Conservation (phyloP, 2,888 invertebrate species). For the Ornithoptera alexandrae region DNA sequence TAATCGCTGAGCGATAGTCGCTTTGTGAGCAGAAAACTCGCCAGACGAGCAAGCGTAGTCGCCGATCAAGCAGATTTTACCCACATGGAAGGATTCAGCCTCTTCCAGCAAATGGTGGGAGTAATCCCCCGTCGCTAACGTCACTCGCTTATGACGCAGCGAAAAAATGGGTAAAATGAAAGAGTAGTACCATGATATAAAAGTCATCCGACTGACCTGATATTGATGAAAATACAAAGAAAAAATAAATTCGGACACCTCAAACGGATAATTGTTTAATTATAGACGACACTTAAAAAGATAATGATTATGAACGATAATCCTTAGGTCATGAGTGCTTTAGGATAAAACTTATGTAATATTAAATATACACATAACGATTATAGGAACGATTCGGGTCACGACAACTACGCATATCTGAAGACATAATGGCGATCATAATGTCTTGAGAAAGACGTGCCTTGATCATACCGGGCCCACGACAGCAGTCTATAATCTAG, state of each 20-base stretch:
- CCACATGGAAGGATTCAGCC: too few species aligned
- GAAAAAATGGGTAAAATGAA: too few species aligned
- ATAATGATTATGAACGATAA: not conserved
- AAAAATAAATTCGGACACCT: not conserved
- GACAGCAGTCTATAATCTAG: not conserved
- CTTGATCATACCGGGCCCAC: not conserved
- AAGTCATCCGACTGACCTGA: too few species aligned
- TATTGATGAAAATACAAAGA: too few species aligned
- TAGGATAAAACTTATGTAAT: not conserved
- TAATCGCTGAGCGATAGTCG: too few species aligned
- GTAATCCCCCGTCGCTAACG: too few species aligned
- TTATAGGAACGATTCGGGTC: slow-evolving; percentile 13
- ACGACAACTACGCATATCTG: slow-evolving; percentile 14
- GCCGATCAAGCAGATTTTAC: too few species aligned
- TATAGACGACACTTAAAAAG: not conserved
- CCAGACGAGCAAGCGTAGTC: too few species aligned
- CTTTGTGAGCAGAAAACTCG: too few species aligned
- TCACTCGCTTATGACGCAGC: too few species aligned
- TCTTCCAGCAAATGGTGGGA: too few species aligned
- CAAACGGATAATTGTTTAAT: not conserved
- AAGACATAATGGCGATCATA: slow-evolving; percentile 14
- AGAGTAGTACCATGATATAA: too few species aligned
- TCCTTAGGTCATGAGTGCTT: not conserved
- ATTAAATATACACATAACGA: slow-evolving; percentile 6
- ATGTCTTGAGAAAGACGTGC: slow-evolving; percentile 16